Conservation (phyloP, 2,113 vertebrate genomes). For the Thymallus thymallus region DNA sequence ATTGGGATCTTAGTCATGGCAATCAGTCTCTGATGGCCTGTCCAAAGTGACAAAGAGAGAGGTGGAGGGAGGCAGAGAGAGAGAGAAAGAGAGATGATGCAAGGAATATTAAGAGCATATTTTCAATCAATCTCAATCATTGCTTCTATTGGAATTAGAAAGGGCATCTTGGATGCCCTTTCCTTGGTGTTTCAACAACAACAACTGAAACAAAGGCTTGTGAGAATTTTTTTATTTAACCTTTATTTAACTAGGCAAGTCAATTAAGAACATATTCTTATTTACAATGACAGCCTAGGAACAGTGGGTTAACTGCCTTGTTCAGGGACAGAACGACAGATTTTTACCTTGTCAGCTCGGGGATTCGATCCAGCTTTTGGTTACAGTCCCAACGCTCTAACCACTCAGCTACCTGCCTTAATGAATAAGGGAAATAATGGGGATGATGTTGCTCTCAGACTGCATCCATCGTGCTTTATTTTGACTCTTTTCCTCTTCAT, state of each 20-base stretch:
- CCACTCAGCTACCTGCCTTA: no score
- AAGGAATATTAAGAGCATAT: background rate
- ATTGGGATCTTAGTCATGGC: slow-evolving; percentile 3
- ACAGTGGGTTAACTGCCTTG: no score
- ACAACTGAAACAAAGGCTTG: background rate
- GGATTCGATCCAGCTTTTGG: no score
- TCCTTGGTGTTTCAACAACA: background rate
- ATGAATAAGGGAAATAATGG: background rate
- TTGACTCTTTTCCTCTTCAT: slow-evolving; percentile 4
- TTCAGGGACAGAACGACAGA: no score
- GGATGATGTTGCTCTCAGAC: background rate
- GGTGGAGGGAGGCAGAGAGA: background rate
- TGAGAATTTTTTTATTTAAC: no score
- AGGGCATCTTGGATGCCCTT: background rate
- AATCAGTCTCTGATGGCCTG: background rate
- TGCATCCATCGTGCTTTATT: background rate
- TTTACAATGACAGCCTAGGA: no score
- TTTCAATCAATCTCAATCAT: background rate
- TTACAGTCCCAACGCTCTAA: no score
- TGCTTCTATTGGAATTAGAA: background rate
- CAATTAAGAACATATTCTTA: no score
- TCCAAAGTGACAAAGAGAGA: background rate
- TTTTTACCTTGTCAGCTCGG: no score
- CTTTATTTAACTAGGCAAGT: no score
- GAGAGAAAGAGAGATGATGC: background rate